These are phyloP conservation scores for Pyrgilauda ruficollis DNA, from an alignment of 2,113 vertebrate species.

Conservation along the genomic window DNA sequence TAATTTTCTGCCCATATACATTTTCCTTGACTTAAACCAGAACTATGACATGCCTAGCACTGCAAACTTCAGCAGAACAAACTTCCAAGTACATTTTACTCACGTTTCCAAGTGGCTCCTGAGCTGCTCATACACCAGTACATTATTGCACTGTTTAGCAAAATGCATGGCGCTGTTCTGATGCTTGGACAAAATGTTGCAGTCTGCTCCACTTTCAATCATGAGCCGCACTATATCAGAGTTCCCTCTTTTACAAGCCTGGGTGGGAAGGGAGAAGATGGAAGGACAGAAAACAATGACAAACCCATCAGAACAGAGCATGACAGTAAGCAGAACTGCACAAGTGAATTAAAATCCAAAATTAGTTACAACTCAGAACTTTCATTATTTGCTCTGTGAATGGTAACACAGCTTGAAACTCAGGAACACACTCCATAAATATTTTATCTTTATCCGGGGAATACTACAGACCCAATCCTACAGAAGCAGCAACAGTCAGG, in stretches of 20 bases:
- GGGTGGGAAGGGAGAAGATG: not conserved
- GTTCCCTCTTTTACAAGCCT: conserved; percentile 97
- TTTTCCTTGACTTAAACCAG: not conserved
- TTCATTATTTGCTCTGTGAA: not conserved
- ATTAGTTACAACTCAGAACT: not conserved
- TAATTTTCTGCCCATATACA: not conserved
- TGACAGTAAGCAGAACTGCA: not conserved
- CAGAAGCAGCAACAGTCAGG: not conserved
- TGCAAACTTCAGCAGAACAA: not conserved
- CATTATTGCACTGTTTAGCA: conserved; percentile 89
- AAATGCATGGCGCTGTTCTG: conserved; percentile 89
- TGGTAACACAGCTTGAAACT: not conserved
- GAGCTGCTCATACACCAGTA: conserved; percentile 87
- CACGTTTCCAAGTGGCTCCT: conserved; percentile 88
- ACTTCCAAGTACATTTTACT: conserved; percentile 61
- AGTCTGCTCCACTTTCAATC: conserved; percentile 92
- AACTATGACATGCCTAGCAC: not conserved
- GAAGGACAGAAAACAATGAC: not conserved
- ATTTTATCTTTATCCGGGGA: not conserved
- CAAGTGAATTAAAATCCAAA: not conserved
- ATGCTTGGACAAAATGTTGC: conserved; percentile 92
- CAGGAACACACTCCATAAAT: not conserved
- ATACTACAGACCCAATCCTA: not conserved
- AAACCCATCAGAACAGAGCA: not conserved
- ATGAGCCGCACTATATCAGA: conserved; percentile 91